Conservation (phyloP, 2,113 vertebrate genomes). For the Pollachius pollachius region DNA sequence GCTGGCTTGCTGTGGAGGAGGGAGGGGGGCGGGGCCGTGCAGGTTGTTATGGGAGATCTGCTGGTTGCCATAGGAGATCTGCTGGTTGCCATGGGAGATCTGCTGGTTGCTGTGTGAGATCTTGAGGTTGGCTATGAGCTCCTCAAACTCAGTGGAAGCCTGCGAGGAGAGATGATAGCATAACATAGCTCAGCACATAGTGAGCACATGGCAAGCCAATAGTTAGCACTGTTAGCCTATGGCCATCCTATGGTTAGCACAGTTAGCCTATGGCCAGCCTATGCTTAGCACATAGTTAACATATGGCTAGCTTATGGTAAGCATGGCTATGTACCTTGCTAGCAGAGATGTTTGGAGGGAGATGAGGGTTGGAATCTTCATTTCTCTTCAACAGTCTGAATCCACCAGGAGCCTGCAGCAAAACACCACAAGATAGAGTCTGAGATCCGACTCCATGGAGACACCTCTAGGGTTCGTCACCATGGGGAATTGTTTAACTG, state of each 20-base stretch:
- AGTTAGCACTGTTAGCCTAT: too few species aligned
- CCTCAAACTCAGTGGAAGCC: constrained; percentile 82
- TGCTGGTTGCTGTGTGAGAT: constrained; percentile 78
- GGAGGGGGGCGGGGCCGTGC: constrained; percentile 42
- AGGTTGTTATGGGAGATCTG: constrained; percentile 56
- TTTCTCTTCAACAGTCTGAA: constrained; percentile 75
- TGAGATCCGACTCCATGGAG: too few species aligned
- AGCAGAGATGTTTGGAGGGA: constrained; percentile 40
- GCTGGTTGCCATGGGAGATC: constrained; percentile 59
- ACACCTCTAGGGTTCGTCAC: too few species aligned
- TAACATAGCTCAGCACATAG: too few species aligned
- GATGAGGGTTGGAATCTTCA: constrained; percentile 56
- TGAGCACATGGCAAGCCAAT: too few species aligned
- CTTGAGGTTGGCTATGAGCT: constrained; percentile 84
- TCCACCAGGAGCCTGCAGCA: constrained; percentile 41
- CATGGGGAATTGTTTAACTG: too few species aligned
- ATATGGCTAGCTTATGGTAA: neutral
- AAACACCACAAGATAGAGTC: constrained; percentile 7
- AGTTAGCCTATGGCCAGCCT: too few species aligned
- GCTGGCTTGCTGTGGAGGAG: constrained; percentile 44
- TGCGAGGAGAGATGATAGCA: constrained; percentile 37
- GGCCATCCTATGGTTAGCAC: too few species aligned
- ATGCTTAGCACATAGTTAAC: too few species aligned
- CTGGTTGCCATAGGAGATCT: constrained; percentile 77
- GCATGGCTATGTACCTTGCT: constrained; percentile 60